Conservation (phyloP, 2,888 invertebrate genomes). For the Xanthia togata region DNA sequence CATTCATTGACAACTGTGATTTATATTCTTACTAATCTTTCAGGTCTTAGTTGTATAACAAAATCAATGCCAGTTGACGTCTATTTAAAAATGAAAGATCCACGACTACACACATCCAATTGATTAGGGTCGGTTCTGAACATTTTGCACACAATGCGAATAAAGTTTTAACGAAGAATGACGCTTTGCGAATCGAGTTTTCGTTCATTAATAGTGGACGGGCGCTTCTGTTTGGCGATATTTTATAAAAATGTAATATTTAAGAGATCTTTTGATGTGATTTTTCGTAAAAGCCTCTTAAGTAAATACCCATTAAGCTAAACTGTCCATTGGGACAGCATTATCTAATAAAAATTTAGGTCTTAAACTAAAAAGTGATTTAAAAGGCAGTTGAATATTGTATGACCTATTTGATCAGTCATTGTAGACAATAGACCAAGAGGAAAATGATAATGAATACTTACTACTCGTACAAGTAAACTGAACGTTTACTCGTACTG, state of each 20-base stretch:
- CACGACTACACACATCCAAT: constrained; percentile 6
- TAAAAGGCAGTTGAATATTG: too few relatives aligned
- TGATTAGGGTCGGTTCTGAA: constrained; percentile 33
- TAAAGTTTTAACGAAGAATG: constrained; percentile 58
- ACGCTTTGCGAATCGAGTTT: constrained; percentile 33
- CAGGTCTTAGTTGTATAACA: too few relatives aligned
- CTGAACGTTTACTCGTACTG: too few relatives aligned
- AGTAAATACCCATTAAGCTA: not conserved
- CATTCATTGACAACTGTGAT: not conserved
- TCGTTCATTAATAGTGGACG: constrained; percentile 37
- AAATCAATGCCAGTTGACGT: not conserved
- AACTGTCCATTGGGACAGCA: not conserved
- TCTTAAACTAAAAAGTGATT: not conserved
- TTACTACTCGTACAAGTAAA: not conserved
- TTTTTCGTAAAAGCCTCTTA: not conserved
- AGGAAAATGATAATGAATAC: not conserved
- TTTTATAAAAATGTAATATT: constrained; percentile 17
- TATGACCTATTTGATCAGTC: too few relatives aligned
- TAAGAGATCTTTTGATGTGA: not conserved
- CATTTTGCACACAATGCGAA: constrained; percentile 15
- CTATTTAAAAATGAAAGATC: constrained; percentile 29
- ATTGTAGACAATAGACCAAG: not conserved
- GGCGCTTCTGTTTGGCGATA: constrained; percentile 3
- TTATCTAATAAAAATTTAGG: not conserved
- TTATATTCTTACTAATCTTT: not conserved